Percentiles rank a stretch among this genome's conserved stretches.
These are phyloP conservation scores for Phalera bucephala DNA, from an alignment of 2,888 invertebrate species.

Conservation along the genomic window DNA sequence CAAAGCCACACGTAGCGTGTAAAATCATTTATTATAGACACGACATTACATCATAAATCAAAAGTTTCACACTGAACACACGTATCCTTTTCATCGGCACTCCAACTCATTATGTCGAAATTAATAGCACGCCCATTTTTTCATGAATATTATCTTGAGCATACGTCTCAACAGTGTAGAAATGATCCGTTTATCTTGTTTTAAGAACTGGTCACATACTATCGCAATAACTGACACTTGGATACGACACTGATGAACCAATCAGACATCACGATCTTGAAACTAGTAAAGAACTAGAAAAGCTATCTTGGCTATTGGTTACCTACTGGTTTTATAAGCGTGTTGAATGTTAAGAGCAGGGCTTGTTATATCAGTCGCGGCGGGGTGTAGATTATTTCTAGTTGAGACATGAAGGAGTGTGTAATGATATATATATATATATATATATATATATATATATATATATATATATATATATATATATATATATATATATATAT, in stretches of 20 bases:
- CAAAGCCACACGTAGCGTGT: too few species aligned
- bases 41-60: too few species aligned
- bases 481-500: too few species aligned
- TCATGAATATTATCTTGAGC: not conserved
- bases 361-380: not conserved
- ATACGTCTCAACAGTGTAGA: not conserved
- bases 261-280: conserved; percentile 1
- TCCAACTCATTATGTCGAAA: too few species aligned
- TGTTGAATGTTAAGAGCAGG: not conserved
- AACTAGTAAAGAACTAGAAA: not conserved
- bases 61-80: too few species aligned
- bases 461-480: too few species aligned
- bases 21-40: too few species aligned
- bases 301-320: not conserved
- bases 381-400: not conserved
- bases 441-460: too few species aligned
- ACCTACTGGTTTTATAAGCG: not conserved
- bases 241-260: not conserved
- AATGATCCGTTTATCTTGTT: not conserved
- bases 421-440: too few species aligned
- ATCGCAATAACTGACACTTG: not conserved
- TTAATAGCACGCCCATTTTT: not conserved
- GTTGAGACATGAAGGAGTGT: not conserved
- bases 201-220: not conserved
- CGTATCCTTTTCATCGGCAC: too few species aligned